Conservation (phyloP, 2,888 invertebrate genomes). For the Venusia cambrica region DNA sequence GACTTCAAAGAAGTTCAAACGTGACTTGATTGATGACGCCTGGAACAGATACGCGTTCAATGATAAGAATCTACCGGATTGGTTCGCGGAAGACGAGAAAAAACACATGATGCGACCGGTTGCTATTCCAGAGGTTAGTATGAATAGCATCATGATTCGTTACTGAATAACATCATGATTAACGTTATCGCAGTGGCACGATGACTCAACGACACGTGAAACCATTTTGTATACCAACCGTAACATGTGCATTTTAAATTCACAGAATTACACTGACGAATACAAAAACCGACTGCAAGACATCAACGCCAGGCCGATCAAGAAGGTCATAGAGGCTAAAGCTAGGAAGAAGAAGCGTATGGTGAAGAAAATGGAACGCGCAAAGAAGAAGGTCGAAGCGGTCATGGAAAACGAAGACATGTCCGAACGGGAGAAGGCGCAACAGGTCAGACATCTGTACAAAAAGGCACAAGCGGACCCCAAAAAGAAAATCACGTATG, state of each 20-base stretch:
- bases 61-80: constrained; percentile 94
- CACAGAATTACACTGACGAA: constrained; percentile 88
- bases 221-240: constrained; percentile 3
- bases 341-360: constrained; percentile 97
- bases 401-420: constrained; percentile 95
- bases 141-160: constrained; percentile 13
- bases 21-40: constrained; percentile 93
- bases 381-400: constrained; percentile 97
- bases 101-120: constrained; percentile 92
- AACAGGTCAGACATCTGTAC: constrained; percentile 95
- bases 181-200: constrained; percentile 3
- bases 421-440: constrained; percentile 95
- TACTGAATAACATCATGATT: constrained; percentile 2
- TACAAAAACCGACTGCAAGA: constrained; percentile 92
- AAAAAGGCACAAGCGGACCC: constrained; percentile 92
- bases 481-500: constrained; percentile 95
- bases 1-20: constrained; percentile 93
- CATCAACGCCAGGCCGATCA: constrained; percentile 96
- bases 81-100: constrained; percentile 97
- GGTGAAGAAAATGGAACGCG: constrained; percentile 92
- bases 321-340: constrained; percentile 98
- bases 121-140: constrained; percentile 88
- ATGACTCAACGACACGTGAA: constrained; percentile 7
- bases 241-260: constrained; percentile 17
- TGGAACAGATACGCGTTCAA: constrained; percentile 97